Conservation (phyloP, 2,113 vertebrate genomes). For the Phalacrocorax aristotelis region DNA sequence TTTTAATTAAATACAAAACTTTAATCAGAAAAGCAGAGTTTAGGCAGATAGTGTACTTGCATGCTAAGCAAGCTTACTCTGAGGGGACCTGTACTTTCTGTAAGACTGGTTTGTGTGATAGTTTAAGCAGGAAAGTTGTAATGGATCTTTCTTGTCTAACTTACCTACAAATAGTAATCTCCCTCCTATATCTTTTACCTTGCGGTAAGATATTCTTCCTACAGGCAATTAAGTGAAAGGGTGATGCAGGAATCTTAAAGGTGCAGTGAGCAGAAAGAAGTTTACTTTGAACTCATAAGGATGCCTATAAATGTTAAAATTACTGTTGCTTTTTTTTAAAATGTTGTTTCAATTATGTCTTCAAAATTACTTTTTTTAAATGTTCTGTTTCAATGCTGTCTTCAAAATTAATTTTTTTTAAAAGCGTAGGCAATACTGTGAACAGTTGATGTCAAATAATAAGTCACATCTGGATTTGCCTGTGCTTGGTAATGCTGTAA, state of each 20-base stretch:
- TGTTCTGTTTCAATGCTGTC: no score
- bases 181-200: background rate
- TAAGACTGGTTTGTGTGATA: conserved; percentile 37
- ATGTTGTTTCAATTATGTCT: background rate
- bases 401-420: background rate
- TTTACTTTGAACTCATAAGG: background rate
- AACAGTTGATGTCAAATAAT: background rate
- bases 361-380: background rate
- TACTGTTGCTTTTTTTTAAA: background rate
- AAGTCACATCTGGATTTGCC: background rate
- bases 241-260: background rate
- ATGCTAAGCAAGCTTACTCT: conserved; percentile 54
- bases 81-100: conserved; percentile 17
- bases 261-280: background rate
- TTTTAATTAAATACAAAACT: conserved; percentile 78
- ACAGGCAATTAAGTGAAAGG: background rate
- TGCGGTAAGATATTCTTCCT: conserved; percentile 15
- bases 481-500: background rate
- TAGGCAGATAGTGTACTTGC: conserved; percentile 59
- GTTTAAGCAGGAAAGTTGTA: conserved; percentile 37
- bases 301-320: background rate
- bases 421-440: background rate
- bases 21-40: conserved; percentile 71
- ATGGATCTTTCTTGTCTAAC: conserved; percentile 33
- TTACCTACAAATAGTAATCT: conserved; percentile 47